Percentiles rank a stretch among this genome's conserved stretches.
These are phyloP conservation scores for Leptoclinus maculatus DNA, from an alignment of 2,797 vertebrate genomes.

Conservation along the genomic window DNA sequence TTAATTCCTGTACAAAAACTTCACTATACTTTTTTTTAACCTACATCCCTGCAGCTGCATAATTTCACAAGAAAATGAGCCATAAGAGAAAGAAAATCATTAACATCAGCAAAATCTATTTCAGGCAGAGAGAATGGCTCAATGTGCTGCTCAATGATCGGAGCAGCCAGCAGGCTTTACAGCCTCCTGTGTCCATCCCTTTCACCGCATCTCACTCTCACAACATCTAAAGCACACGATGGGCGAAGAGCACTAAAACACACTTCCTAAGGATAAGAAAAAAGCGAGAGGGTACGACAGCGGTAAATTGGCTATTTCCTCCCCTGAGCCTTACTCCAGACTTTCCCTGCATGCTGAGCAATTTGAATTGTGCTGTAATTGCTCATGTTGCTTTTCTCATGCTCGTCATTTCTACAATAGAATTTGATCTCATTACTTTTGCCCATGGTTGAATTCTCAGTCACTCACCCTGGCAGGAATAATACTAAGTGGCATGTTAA, in stretches of 20 bases:
- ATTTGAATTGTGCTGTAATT: constrained; percentile 75
- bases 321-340: constrained; percentile 70
- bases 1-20: constrained; percentile 45
- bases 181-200: constrained; percentile 66
- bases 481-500: constrained; percentile 57
- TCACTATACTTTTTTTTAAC: constrained; percentile 58
- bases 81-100: constrained; percentile 75
- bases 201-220: constrained; percentile 59
- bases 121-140: constrained; percentile 75
- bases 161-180: constrained; percentile 73
- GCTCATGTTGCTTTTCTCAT: constrained; percentile 70
- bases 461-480: constrained; percentile 41
- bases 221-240: constrained; percentile 66
- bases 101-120: constrained; percentile 81
- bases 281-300: constrained; percentile 74
- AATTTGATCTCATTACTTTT: constrained; percentile 72
- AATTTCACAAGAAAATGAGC: constrained; percentile 79
- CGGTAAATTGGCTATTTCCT: constrained; percentile 80
- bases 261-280: constrained; percentile 66
- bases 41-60: constrained; percentile 66
- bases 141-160: constrained; percentile 75
- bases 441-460: constrained; percentile 60
- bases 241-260: constrained; percentile 68
- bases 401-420: constrained; percentile 53
- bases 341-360: constrained; percentile 59